A percentile compares a stretch with the other conserved stretches of the same genome.
Conservation (phyloP, 2,113 vertebrate species). For the Catharus minimus region DNA sequence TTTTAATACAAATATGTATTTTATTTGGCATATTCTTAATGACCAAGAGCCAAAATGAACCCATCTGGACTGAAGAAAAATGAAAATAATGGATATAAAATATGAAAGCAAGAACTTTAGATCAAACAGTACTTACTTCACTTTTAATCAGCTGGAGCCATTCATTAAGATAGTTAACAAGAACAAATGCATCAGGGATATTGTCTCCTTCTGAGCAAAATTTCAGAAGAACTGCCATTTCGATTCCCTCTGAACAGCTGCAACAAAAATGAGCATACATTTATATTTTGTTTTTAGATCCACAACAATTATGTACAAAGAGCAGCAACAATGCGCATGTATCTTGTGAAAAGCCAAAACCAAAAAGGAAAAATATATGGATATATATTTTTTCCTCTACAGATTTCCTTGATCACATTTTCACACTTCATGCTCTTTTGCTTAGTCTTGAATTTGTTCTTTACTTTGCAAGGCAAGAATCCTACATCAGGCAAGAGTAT, state of each 20-base stretch:
- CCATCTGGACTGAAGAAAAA: neutral
- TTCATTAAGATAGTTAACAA: constrained; percentile 88
- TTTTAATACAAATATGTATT: neutral
- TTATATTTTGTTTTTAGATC: neutral
- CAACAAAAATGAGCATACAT: neutral
- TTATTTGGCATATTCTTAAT: neutral
- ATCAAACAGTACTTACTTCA: constrained; percentile 76
- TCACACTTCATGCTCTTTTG: neutral
- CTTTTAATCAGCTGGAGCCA: constrained; percentile 88
- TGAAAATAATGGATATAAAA: neutral
- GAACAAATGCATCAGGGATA: constrained; percentile 88
- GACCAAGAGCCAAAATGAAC: neutral
- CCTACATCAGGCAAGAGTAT: neutral
- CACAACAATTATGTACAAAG: neutral
- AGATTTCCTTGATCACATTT: neutral
- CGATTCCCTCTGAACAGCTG: constrained; percentile 86
- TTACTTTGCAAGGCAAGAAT: neutral
- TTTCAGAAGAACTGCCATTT: constrained; percentile 86
- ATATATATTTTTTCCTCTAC: neutral
- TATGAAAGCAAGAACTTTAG: neutral
- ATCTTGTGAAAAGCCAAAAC: neutral
- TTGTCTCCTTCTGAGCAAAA: constrained; percentile 98
- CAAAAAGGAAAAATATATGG: neutral
- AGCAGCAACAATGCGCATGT: neutral
- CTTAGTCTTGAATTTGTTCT: neutral